phyloP scores from a whole-genome alignment of 2,888 invertebrate genomes.

The Phengaris arion region DNA sequence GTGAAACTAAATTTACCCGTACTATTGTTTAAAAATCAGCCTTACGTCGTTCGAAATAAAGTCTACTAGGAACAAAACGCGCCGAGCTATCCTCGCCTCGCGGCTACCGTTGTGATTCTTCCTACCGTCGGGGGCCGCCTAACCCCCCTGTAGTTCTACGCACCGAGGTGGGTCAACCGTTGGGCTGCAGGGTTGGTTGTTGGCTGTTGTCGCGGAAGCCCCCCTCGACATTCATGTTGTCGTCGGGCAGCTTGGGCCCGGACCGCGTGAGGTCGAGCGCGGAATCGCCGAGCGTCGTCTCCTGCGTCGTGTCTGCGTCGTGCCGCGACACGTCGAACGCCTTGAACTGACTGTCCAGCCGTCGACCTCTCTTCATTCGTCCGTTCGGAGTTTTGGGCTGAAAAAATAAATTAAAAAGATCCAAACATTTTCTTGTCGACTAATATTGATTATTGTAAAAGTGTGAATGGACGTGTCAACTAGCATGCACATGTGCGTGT shows the following conservation, averaged over 20 bases:
- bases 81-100: slow-evolving; percentile 61
- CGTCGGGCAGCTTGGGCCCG: slow-evolving; percentile 64
- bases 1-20: slow-evolving; percentile 63
- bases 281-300: slow-evolving; percentile 53
- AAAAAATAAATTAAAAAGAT: slow-evolving; percentile 36
- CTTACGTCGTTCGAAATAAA: slow-evolving; percentile 68
- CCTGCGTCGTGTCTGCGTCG: slow-evolving; percentile 57
- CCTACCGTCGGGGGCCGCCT: slow-evolving; percentile 57
- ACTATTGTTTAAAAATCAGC: slow-evolving; percentile 70
- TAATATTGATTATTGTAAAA: no score
- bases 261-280: slow-evolving; percentile 44
- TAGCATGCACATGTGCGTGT: not conserved
- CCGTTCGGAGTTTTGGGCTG: slow-evolving; percentile 69
- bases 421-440: not conserved
- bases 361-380: slow-evolving; percentile 53
- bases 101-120: slow-evolving; percentile 26
- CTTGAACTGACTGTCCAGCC: slow-evolving; percentile 53
- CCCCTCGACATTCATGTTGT: slow-evolving; percentile 73
- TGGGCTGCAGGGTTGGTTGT: slow-evolving; percentile 69
- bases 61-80: slow-evolving; percentile 73
- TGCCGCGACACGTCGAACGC: slow-evolving; percentile 58
- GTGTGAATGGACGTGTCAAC: no score
- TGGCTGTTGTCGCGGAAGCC: slow-evolving; percentile 61
- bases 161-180: slow-evolving; percentile 58
- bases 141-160: slow-evolving; percentile 63